A percentile compares a stretch with the other conserved stretches of the same genome.
Evolutionary conservation across 1,140 invertebrate genomes (phyloP).

Genomic region (Drosophila paulistorum): DNA sequence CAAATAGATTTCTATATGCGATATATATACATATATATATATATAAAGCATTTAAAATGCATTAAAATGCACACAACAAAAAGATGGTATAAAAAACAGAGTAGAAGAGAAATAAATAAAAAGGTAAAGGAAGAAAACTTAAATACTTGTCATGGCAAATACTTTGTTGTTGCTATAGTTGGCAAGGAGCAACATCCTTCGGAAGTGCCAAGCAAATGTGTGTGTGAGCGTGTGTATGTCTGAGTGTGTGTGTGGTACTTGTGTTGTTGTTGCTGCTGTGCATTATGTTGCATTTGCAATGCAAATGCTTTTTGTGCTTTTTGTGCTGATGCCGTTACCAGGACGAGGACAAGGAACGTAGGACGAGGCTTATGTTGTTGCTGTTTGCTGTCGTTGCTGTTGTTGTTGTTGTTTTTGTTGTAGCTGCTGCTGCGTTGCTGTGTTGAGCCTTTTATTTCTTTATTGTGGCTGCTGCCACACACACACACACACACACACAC

Average conservation of each 20-base stretch:
- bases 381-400: neutral
- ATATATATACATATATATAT: conserved; percentile 35
- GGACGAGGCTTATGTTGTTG: conserved; percentile 61
- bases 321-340: conserved; percentile 57
- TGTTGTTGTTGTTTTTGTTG: conserved; percentile 8
- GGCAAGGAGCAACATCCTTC: conserved; percentile 60
- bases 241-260: conserved; percentile 21
- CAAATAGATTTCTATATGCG: conserved; percentile 27
- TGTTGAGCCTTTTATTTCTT: conserved; percentile 73
- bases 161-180: conserved; percentile 45
- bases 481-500: conserved; percentile 22
- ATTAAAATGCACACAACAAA: conserved; percentile 58
- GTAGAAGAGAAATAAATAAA: neutral
- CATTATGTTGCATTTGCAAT: conserved; percentile 79
- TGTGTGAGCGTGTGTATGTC: conserved; percentile 32
- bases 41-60: conserved; percentile 39
- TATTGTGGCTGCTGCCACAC: conserved; percentile 55
- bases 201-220: conserved; percentile 72
- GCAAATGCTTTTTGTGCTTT: conserved; percentile 77
- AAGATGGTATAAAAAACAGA: neutral
- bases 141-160: conserved; percentile 73
- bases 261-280: conserved; percentile 34
- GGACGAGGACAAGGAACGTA: conserved; percentile 26
- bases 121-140: conserved; percentile 45
- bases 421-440: conserved; percentile 40